A percentile compares a stretch with the other conserved stretches of the same genome.
Evolutionary conservation across 2,888 invertebrate species (phyloP).

Genomic region (Parnassius glacialis): DNA sequence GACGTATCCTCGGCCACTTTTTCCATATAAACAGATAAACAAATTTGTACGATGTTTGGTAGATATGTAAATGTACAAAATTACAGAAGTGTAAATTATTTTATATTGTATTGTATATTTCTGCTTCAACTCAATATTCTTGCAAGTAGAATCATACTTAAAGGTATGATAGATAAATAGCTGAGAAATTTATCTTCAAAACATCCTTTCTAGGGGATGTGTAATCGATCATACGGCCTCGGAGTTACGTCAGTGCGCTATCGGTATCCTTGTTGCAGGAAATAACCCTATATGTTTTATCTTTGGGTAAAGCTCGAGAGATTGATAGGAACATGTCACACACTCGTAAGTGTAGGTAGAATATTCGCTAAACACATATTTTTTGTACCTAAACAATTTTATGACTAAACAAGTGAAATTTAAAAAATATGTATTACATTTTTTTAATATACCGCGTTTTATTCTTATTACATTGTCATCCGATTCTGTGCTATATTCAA

Average conservation of each 20-base stretch:
- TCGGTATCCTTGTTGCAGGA: constrained; percentile 15
- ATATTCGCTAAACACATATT: no score
- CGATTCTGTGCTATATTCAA: no score
- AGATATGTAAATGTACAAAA: no score
- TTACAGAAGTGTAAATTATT: no score
- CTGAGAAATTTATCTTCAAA: constrained; percentile 17
- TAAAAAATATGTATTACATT: no score
- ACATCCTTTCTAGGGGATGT: constrained; percentile 24
- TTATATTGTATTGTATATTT: not conserved
- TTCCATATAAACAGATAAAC: no score
- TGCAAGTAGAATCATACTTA: constrained; percentile 6
- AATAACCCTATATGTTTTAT: constrained; percentile 25
- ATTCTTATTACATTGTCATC: no score
- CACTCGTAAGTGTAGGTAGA: not conserved
- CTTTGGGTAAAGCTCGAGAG: constrained; percentile 10
- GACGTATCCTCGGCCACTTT: no score
- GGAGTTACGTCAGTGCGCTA: constrained; percentile 15
- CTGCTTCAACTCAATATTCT: constrained; percentile 12
- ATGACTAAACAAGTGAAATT: no score
- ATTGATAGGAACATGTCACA: constrained; percentile 1
- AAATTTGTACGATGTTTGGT: no score
- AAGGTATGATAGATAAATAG: constrained; percentile 19
- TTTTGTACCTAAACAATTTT: no score
- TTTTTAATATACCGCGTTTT: no score
- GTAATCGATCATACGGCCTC: constrained; percentile 23